A percentile compares a stretch with the other conserved stretches of the same genome.
phyloP scores from a whole-genome alignment of 2,797 vertebrate genomes.

The Urocyon cinereoargenteus region DNA sequence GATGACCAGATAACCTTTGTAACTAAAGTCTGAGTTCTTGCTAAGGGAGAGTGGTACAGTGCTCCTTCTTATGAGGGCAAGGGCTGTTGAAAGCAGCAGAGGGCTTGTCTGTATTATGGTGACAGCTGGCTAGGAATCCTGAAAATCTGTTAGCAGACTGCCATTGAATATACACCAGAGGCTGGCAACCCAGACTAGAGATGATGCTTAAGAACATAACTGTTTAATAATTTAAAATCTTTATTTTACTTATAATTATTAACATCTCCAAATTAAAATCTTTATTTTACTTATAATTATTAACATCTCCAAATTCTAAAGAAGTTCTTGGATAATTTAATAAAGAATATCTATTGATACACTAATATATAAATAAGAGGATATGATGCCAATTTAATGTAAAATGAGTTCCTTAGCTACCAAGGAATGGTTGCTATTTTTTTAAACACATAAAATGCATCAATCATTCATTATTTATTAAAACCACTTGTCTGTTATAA shows the following conservation, averaged over 20 bases:
- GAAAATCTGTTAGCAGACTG: background rate
- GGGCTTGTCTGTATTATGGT: background rate
- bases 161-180: background rate
- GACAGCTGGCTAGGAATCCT: background rate
- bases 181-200: background rate
- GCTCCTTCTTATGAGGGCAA: background rate
- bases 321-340: background rate
- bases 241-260: background rate
- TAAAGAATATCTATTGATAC: background rate
- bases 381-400: background rate
- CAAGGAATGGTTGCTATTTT: background rate
- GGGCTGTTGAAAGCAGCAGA: background rate
- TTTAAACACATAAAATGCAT: background rate
- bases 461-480: conserved; percentile 6
- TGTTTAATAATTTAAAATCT: background rate
- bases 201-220: background rate
- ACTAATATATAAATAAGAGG: background rate
- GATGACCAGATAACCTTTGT: background rate
- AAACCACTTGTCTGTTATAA: background rate
- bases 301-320: background rate
- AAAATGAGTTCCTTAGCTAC: background rate
- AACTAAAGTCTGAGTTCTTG: background rate
- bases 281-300: background rate
- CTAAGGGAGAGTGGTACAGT: background rate
- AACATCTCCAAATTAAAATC: background rate